Evolutionary conservation across 2,113 vertebrate species (phyloP), one percentile per base, ranked within the genome.

Genomic region (Hyaena hyaena): DNA sequence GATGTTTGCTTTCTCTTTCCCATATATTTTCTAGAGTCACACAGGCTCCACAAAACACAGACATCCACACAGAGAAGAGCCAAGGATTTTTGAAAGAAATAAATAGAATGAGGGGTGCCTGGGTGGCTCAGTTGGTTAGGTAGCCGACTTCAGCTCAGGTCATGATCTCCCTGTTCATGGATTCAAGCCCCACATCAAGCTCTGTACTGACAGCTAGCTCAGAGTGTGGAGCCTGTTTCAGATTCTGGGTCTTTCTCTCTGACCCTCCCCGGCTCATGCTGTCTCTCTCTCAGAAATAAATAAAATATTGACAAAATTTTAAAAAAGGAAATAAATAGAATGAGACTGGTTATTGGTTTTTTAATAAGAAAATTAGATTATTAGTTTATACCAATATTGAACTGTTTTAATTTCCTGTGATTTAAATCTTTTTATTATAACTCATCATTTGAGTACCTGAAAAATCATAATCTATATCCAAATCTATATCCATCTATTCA

Each of bases 1-100:
- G 10, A 76, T 4, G 4, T 11, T 61, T 90, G 26, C 31, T 63
- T 55, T 45, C 19, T 61, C 28, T 73, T 58, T 63, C 19, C 31
- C 15, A 2, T 63, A 43, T 82, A 61, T 58, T 77, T 68, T 89
- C 35, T 7, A 83, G 43, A 50, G 2, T 63, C 1, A 15, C 24
- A 55, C 8, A 87, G 11, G 73, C 48, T 61, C 10, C 17, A 84
- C 5, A 58, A 95, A 94, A 19, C 19, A 24, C 26, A 4, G 2
- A 21, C 10, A 4, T 16, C 2, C 19, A 48, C 3, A 74, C 10
- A 45, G 74, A 10, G 12, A 80, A 1, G 4, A 5, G 4, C 0
- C 24, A 68, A 74, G 12, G 0, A 9, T 7, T 53, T 48, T 43
- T 93, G 10, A 84, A 88, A 86, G 1, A 81, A 81, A 31, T 33